Base-by-base conservation (phyloP, 2,113 vertebrate species). In the Crocuta crocuta region DNA sequence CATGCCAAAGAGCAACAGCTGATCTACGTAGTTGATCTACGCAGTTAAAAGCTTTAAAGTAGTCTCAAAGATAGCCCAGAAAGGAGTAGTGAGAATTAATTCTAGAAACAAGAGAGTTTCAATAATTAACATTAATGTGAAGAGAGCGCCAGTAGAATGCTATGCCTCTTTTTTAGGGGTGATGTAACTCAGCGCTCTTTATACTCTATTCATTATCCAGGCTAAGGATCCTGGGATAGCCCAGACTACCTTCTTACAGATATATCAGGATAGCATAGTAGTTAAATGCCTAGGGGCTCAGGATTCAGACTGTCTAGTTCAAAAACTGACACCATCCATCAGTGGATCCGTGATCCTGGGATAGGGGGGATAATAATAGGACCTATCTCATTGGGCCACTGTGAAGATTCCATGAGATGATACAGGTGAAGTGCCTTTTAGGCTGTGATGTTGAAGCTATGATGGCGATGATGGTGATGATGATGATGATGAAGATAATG, bases 1-100 rank as follows among this genome's bases (percentile, higher is more conserved):
- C 58, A 28, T 95, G 80, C 53, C 94, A 96, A 24, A 89, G 11
- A 50, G 50, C 33, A 87, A 81, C 39, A 84, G 58, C 39, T 70
- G 43, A 89, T 94, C 58, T 89, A 26, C 0, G 1, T 79, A 84
- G 58, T n/a, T 70, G 43, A 89, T 94, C 58, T 89, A 26, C 0
- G 1, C 73, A 79, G 24, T 58, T 88, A 45, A 93, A 91, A 92
- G 28, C 55, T 96, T 91, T 92, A n/a, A 88, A 53, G 73, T 50
- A 61, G 33, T 76, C 71, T 89, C 85, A 68, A 63, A 91, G 78
- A 48, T 45, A 87, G 90, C 31, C 1, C 24, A 58, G 82, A 90
- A 74, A 92, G 48, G 31, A 24, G 33, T 7, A 96, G 35, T 35
- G 76, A 91, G 79, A 68, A 89, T 66, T 73, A 78, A 82, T 79